Conservation (phyloP, 2,888 invertebrate species). For the Slavum lentiscoides region DNA sequence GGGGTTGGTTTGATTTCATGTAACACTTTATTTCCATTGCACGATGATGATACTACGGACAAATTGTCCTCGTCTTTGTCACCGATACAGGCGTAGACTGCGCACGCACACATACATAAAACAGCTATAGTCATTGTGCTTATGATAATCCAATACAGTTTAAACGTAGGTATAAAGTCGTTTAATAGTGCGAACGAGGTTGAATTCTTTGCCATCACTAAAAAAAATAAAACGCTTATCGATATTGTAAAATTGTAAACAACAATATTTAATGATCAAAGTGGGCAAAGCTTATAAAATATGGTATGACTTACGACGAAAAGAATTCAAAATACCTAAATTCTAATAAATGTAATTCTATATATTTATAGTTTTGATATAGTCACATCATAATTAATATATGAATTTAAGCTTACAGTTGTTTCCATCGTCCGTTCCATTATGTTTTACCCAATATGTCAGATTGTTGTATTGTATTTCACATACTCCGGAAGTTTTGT, state of each 20-base stretch:
- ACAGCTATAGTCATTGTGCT: not conserved
- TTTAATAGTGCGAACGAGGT: not conserved
- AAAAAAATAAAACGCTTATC: conserved; percentile 1
- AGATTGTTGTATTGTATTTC: not conserved
- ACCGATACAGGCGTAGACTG: not conserved
- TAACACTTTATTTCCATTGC: not conserved
- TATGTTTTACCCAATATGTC: not conserved
- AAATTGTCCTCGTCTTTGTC: not conserved
- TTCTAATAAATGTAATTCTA: too few relatives aligned
- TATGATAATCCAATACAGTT: not conserved
- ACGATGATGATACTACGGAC: not conserved
- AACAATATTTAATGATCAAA: too few relatives aligned
- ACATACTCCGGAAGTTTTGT: not conserved
- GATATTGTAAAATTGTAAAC: not conserved
- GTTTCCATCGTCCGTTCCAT: not conserved
- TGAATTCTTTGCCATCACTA: not conserved
- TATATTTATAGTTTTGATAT: too few relatives aligned
- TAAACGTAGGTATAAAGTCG: not conserved
- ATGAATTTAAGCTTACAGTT: not conserved
- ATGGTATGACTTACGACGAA: too few relatives aligned
- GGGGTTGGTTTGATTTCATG: not conserved
- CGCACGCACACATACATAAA: not conserved
- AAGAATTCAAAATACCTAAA: too few relatives aligned
- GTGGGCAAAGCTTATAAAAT: too few relatives aligned
- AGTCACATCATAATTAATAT: too few relatives aligned